Evolutionary conservation across 2,113 vertebrate species (phyloP).

Genomic region (Phasianus colchicus): DNA sequence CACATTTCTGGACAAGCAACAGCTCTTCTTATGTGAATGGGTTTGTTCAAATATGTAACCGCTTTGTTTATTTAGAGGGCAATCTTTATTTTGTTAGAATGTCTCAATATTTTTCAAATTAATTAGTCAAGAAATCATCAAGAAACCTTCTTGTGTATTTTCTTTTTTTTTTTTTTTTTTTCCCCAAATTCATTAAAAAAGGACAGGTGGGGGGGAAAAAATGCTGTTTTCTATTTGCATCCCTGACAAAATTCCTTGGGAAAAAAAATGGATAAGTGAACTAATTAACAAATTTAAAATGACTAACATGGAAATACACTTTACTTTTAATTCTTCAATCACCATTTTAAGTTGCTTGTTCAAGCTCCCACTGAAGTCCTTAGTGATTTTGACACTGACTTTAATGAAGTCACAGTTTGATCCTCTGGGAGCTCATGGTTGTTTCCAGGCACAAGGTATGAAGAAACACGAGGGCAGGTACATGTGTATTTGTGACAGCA

Average conservation of each 20-base stretch:
- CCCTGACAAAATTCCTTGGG: neutral
- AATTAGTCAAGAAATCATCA: neutral
- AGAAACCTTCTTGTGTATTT: neutral
- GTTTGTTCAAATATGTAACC: rapidly evolving
- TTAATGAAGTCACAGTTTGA: neutral
- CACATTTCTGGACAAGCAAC: neutral
- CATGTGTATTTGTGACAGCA: neutral
- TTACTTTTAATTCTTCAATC: neutral
- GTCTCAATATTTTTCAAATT: neutral
- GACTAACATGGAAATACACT: neutral
- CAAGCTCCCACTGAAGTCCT: neutral
- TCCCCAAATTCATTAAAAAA: neutral
- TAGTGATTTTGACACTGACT: neutral
- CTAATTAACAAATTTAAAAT: neutral
- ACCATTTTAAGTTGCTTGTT: neutral
- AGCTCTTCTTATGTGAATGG: neutral
- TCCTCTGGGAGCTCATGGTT: neutral
- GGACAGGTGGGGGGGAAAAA: rapidly evolving
- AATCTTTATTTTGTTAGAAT: neutral
- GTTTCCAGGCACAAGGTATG: neutral
- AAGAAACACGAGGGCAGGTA: neutral
- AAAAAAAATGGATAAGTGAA: neutral
- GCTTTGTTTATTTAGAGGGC: neutral
- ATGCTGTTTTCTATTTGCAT: neutral
- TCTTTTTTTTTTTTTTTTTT: neutral